These are phyloP conservation scores for Yponomeuta malinellus DNA, from an alignment of 2,888 invertebrate species.

Conservation along the genomic window DNA sequence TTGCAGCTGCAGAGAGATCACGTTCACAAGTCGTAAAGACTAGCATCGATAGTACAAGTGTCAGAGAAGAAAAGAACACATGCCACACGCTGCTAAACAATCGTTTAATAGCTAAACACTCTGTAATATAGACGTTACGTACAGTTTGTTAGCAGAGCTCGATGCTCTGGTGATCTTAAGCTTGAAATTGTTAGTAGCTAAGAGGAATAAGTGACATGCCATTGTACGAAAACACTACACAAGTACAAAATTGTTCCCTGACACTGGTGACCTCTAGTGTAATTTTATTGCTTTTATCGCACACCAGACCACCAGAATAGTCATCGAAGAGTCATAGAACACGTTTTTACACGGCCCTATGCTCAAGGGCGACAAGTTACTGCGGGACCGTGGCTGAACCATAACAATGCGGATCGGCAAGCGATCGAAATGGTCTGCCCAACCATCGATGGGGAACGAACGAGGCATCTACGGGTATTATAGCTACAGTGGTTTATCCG, in stretches of 20 bases:
- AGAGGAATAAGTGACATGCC: too few species aligned
- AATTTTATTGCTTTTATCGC: not conserved
- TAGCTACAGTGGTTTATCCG: conserved; percentile 2
- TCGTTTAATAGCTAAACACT: not conserved
- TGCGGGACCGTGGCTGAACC: conserved; percentile 28
- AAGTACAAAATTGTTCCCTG: not conserved
- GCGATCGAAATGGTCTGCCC: conserved; percentile 29
- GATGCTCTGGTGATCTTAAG: too few species aligned
- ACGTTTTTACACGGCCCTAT: conserved; percentile 11
- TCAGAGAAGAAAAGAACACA: not conserved
- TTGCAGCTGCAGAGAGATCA: conserved; percentile 21
- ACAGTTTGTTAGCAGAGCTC: not conserved
- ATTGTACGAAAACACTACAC: too few species aligned
- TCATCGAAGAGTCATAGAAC: not conserved
- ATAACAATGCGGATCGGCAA: conserved; percentile 37
- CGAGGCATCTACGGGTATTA: conserved; percentile 26
- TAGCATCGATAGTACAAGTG: conserved; percentile 15
- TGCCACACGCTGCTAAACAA: not conserved
- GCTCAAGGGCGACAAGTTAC: conserved; percentile 40
- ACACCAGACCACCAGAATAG: not conserved
- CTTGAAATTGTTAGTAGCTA: too few species aligned
- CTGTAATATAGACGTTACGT: not conserved
- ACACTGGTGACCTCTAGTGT: not conserved
- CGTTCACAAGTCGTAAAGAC: conserved; percentile 19
- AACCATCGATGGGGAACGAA: conserved; percentile 26